Evolutionary conservation across 2,797 vertebrate species (phyloP).

Genomic region (Acrossocheilus fasciatus): DNA sequence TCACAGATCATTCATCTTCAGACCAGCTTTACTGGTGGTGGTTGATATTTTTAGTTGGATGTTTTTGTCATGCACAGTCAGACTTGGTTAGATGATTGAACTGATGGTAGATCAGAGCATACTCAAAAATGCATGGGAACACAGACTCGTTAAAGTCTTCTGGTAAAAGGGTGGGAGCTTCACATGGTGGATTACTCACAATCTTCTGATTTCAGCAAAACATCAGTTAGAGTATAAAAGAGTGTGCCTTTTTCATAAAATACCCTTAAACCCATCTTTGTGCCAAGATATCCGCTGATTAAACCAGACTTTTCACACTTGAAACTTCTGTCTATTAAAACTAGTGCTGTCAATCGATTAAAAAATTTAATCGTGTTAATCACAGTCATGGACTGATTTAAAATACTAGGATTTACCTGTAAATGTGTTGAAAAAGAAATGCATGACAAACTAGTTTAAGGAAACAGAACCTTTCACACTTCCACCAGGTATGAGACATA

Average conservation of each 20-base stretch:
- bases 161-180: constrained; percentile 26
- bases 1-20: constrained; percentile 19
- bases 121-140: background rate
- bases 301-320: constrained; percentile 12
- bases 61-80: constrained; percentile 34
- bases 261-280: background rate
- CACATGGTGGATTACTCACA: constrained; percentile 24
- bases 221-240: background rate
- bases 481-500: too few relatives aligned
- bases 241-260: background rate
- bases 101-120: constrained; percentile 24
- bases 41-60: constrained; percentile 24
- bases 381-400: too few relatives aligned
- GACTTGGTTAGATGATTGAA: background rate
- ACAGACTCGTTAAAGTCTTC: constrained; percentile 36
- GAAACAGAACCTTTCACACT: too few relatives aligned
- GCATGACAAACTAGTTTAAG: too few relatives aligned
- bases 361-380: too few relatives aligned
- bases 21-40: background rate
- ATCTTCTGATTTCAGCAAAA: constrained; percentile 5
- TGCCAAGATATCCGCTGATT: background rate
- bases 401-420: too few relatives aligned
- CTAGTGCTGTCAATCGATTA: too few relatives aligned
- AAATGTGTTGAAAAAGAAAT: too few relatives aligned
- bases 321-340: background rate